Base-by-base conservation (phyloP, 2,113 vertebrate species). In the Gambusia affinis region DNA sequence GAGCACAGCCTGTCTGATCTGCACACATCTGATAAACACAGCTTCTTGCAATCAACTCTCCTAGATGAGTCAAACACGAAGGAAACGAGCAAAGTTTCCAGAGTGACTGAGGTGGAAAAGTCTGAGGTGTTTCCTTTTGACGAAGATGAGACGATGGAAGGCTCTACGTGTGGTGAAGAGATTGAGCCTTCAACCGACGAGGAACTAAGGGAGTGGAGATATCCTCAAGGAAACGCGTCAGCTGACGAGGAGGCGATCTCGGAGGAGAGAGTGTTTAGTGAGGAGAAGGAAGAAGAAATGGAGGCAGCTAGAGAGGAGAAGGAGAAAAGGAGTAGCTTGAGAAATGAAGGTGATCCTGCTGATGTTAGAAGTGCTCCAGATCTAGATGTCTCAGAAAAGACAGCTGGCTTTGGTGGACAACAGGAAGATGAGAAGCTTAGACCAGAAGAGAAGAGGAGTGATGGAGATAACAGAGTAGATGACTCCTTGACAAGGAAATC, bases 151-250 rank as follows among this genome's bases (percentile, higher is more conserved):
- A 64, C 64, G 4, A 27, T 70, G 8, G 47, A 74, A 3, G 35
- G 39, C 30, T 79, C 39, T 57, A 77, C 72, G 10, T 72, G 19
- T 4, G 87, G 89, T 11, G 88, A 70, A 5, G 65, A 22, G 2
- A 76, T 88, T 2, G 91, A 92, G 57, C 72, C 76, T 0, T 92
- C 89, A 4, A 89, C 83, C 4, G 89, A 92, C 4, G 91, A 90
- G 67, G 88, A 92, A 73, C 29, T 60, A 2, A 67, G 33, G 57
- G 29, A 64, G 24, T 92, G 91, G 91, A 29, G n/a, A 30, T 91
- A 91, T 80, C 90, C 91, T 79, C 44, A 31, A 72, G 6, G 33
- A 15, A 8, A n/a, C 0, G 2, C 1, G 6, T 12, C 17, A 0
- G 12, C 8, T 10, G 66, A 71, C 30, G 65, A 33, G 12, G 67